Conservation (phyloP, 2,113 vertebrate species). For the Anarrhichthys ocellatus region DNA sequence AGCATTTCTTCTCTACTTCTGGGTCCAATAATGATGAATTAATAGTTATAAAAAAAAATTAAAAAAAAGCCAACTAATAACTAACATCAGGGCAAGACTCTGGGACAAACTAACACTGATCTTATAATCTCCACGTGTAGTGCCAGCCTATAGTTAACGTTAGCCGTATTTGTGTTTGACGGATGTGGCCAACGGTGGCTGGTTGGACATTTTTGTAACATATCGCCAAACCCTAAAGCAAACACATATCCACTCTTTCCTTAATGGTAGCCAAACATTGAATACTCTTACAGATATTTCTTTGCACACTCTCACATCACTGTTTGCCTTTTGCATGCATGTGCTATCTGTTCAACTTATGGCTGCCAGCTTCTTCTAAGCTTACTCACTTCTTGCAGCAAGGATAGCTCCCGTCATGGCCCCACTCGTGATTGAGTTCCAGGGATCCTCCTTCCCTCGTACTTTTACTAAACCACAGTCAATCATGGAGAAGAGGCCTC, state of each 20-base stretch:
- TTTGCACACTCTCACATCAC: neutral
- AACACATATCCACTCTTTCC: neutral
- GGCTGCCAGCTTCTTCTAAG: neutral
- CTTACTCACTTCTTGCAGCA: slow-evolving; percentile 93
- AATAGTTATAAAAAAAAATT: neutral
- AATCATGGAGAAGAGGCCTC: slow-evolving; percentile 97
- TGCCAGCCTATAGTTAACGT: too few relatives aligned
- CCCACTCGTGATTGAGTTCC: slow-evolving; percentile 98
- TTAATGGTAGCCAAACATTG: neutral
- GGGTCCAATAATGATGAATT: neutral
- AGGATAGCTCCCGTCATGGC: slow-evolving; percentile 96
- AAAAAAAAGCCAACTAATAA: neutral
- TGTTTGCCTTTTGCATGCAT: neutral
- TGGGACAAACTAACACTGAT: neutral
- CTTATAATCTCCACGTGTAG: too few relatives aligned
- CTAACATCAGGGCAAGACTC: neutral
- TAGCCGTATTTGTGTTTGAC: too few relatives aligned
- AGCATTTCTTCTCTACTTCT: neutral
- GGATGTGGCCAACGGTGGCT: neutral
- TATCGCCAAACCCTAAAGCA: neutral
- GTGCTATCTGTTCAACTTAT: neutral
- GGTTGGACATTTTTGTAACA: neutral
- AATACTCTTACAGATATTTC: neutral
- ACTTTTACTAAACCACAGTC: slow-evolving; percentile 95
- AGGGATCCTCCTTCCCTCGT: slow-evolving; percentile 96